Base-by-base conservation (phyloP, 2,797 vertebrate genomes). In the Halcyon chelicuti region DNA sequence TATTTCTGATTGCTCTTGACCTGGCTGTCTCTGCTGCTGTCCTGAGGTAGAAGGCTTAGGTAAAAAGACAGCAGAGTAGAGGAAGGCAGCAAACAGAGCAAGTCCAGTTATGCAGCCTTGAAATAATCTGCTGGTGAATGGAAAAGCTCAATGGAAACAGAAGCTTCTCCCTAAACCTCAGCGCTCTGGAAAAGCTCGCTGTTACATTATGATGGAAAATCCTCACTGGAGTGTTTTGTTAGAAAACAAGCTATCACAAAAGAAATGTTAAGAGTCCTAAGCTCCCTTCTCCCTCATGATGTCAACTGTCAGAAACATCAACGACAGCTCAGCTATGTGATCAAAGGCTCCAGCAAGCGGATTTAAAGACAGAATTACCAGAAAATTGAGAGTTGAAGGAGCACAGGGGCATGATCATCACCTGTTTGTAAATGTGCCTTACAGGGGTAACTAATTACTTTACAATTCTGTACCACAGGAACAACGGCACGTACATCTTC, bases 211-310 rank as follows among this genome's bases (percentile, higher is more conserved):
- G 51, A 83, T 19, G 60, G 92, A 94, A 96, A 96, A 93, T 84
- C 88, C 83, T 91, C 79, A 51, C 7, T 77, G 87, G 90, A 94
- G 74, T 61, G 58, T 94, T 96, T 92, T 3, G 2, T 77, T 82
- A 81, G 95, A 80, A 96, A 97, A 96, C 90, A 96, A 95, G 80
- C 62, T 74, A 87, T 75, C 86, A 94, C 83, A 91, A 94, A 92
- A 83, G 85, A 93, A 93, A 94, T 31, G 68, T 91, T 88, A 94
- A 95, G 84, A 94, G 89, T 85, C 76, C 71, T 91, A 86, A 95
- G 94, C 92, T 90, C 61, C 79, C 91, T 57, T 94, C 85, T 86
- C 75, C 88, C 75, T 66, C 91, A 75, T 94, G 96, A 93, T 96
- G 95, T 95, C 95, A 94, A 70, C 94, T 92, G 78, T 94, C 93